phyloP scores from a whole-genome alignment of 2,888 invertebrate genomes.

The Maniola hyperantus region DNA sequence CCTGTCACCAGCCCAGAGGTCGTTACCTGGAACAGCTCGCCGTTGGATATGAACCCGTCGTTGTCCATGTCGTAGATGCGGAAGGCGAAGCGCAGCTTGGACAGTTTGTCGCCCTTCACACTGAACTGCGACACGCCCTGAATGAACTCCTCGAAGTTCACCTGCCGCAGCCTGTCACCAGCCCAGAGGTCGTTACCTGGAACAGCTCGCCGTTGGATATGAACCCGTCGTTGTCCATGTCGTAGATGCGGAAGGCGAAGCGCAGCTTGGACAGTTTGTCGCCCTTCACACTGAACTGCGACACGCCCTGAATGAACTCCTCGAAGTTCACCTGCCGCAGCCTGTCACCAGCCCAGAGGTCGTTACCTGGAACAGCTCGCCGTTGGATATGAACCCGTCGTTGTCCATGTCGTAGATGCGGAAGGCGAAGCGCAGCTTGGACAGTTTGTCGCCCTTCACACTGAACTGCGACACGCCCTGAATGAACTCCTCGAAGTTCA shows the following conservation, averaged over 20 bases:
- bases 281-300: conserved; percentile 99
- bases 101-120: conserved; percentile 99
- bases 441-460: conserved; percentile 99
- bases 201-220: conserved; percentile 99
- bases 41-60: conserved; percentile 99
- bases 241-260: conserved; percentile 99
- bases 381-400: conserved; percentile 99
- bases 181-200: conserved; percentile 82
- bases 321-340: conserved; percentile 83
- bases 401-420: conserved; percentile 99
- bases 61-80: conserved; percentile 99
- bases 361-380: conserved; percentile 94
- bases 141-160: conserved; percentile 95
- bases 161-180: conserved; percentile 49
- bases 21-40: conserved; percentile 94
- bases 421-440: conserved; percentile 99
- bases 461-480: conserved; percentile 99
- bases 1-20: too few relatives aligned
- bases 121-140: conserved; percentile 99
- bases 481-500: conserved; percentile 95
- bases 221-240: conserved; percentile 99
- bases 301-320: conserved; percentile 99
- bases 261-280: conserved; percentile 99
- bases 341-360: too few relatives aligned
- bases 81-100: conserved; percentile 99